A percentile compares a stretch with the other conserved stretches of the same genome.
These are phyloP conservation scores for Dasypus novemcinctus DNA, from an alignment of 2,113 vertebrate species.

Conservation along the genomic window DNA sequence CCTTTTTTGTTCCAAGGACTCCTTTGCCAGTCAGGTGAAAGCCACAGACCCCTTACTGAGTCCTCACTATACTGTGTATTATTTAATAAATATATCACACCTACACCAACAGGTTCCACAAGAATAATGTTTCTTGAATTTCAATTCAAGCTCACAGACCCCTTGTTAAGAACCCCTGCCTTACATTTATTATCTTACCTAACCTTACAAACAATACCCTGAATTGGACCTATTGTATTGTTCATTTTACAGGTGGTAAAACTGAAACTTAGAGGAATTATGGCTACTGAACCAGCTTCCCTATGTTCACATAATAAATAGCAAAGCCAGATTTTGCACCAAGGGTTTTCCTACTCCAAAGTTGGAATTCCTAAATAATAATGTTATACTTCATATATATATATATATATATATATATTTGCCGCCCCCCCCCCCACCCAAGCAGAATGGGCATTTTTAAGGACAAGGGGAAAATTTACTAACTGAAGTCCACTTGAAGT, in stretches of 20 bases:
- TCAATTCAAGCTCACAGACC: too few relatives aligned
- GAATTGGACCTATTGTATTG: not conserved
- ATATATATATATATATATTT: not conserved
- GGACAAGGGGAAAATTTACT: not conserved
- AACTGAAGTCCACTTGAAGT: not conserved
- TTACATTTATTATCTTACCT: conserved; percentile 32
- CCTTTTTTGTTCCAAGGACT: too few relatives aligned
- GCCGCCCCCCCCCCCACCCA: too few relatives aligned
- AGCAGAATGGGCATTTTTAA: not conserved
- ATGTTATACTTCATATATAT: not conserved
- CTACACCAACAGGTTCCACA: too few relatives aligned
- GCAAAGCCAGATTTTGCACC: not conserved
- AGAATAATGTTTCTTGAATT: too few relatives aligned
- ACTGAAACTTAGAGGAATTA: not conserved
- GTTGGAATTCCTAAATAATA: not conserved
- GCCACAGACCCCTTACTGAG: too few relatives aligned
- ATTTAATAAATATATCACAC: too few relatives aligned
- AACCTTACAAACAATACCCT: not conserved
- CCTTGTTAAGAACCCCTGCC: too few relatives aligned
- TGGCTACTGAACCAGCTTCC: not conserved
- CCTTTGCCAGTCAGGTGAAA: too few relatives aligned
- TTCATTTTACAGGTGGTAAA: conserved; percentile 22
- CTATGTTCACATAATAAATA: not conserved
- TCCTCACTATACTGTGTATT: too few relatives aligned
- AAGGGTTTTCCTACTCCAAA: not conserved